Evolutionary conservation across 2,113 vertebrate species (phyloP).

Genomic region (Catharus fuscescens): DNA sequence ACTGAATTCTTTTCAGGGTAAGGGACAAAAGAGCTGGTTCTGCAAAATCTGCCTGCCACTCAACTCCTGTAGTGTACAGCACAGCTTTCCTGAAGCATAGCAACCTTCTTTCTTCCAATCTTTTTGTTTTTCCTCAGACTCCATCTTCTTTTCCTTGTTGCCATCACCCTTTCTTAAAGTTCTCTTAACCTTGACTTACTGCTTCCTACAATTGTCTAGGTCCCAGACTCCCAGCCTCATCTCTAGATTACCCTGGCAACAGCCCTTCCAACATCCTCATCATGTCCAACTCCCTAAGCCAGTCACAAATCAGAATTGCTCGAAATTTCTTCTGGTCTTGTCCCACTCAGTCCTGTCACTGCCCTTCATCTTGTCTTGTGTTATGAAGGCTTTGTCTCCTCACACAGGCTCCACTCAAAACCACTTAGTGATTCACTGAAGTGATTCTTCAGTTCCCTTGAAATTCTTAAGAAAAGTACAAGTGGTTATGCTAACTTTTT

Average conservation of each 20-base stretch:
- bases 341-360: neutral
- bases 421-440: neutral
- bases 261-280: neutral
- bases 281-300: neutral
- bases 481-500: neutral
- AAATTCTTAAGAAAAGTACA: neutral
- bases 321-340: neutral
- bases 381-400: neutral
- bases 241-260: conserved; percentile 37
- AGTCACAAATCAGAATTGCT: neutral
- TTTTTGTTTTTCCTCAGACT: neutral
- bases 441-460: neutral
- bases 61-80: neutral
- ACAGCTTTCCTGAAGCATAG: neutral
- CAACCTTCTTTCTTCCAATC: neutral
- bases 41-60: neutral
- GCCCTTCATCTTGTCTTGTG: neutral
- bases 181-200: conserved; percentile 33
- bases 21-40: neutral
- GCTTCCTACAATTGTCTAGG: neutral
- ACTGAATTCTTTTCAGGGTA: neutral
- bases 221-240: neutral
- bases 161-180: neutral
- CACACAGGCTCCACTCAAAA: neutral
- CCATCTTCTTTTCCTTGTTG: neutral